Base-by-base conservation (phyloP, 1,140 invertebrate species). In the Psix sp. region DNA sequence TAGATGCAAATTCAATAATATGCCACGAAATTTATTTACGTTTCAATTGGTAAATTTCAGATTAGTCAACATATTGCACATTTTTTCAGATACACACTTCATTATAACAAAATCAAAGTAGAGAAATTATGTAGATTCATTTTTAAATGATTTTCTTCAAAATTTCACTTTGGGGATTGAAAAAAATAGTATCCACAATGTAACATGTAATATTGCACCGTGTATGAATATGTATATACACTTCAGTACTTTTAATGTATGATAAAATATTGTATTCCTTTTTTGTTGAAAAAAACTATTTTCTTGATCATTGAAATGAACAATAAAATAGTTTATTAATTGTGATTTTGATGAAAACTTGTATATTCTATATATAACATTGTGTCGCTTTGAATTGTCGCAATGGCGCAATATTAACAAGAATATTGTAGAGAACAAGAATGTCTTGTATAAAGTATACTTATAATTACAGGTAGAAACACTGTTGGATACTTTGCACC, bases 401-500 rank as follows among this genome's bases (percentile, higher is more conserved):
- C 33, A 2, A 35, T 11, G 33, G 11, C 33, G n/a, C 10, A 35
- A 35, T 14, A 11, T 35, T 35, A 11, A 2, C 1, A 14, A 35
- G 13, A 35, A 13, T 35, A 2, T 2, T 35, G 5, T 2, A 13
- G 11, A 35, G 33, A 60, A 38, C 43, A 40, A 33, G 15, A 49
- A 18, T 40, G 15, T 49, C 38, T 49, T 62, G 46, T 62, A 62
- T 35, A 62, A 35, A 48, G 35, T 39, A 45, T 38, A 33, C 18
- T 24, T 18, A 31, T 29, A 46, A n/a, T 59, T 40, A 43, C 10
- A 52, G 48, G 35, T 45, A 63, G 46, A n/a, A 35, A 63, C 48
- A 63, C 39, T 52, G 59, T 52, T 63, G 59, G 31, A 63, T 52
- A 63, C 59, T 63, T 63, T 52, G 48, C 59, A 63, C 48, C 11